Percentiles rank a stretch among this genome's conserved stretches.
Conservation (phyloP, 2,888 invertebrate species). For the Lapara coniferarum region DNA sequence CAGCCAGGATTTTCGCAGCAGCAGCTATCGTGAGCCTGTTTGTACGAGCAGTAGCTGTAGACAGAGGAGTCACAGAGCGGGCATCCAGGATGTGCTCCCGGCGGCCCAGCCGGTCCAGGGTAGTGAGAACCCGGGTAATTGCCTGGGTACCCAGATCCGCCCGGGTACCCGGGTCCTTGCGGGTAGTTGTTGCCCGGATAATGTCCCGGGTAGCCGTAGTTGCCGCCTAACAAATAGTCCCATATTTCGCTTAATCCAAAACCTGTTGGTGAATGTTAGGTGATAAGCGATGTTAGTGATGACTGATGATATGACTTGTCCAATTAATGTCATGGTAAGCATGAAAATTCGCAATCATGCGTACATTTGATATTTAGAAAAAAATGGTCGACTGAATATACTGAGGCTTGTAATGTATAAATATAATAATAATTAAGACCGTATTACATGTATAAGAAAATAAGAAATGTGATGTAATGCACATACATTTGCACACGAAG, state of each 20-base stretch:
- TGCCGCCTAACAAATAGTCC: slow-evolving; percentile 76
- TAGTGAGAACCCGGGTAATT: slow-evolving; percentile 30
- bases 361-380: not conserved
- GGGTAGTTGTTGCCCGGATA: slow-evolving; percentile 42
- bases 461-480: too few relatives aligned
- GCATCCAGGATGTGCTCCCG: slow-evolving; percentile 83
- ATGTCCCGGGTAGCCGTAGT: slow-evolving; percentile 54
- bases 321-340: not conserved
- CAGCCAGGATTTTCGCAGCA: slow-evolving; percentile 85
- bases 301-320: not conserved
- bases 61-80: slow-evolving; percentile 91
- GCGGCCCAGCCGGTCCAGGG: slow-evolving; percentile 60
- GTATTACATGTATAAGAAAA: too few relatives aligned
- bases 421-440: too few relatives aligned
- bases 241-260: slow-evolving; percentile 77
- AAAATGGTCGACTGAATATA: not conserved
- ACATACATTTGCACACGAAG: too few relatives aligned
- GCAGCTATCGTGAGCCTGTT: slow-evolving; percentile 89
- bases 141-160: slow-evolving; percentile 48
- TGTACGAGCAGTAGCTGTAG: slow-evolving; percentile 89
- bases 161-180: slow-evolving; percentile 37
- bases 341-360: slow-evolving; percentile 2
- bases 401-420: too few relatives aligned
- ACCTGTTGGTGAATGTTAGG: slow-evolving; percentile 67
- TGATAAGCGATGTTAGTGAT: slow-evolving; percentile 44